Conservation (phyloP, 2,888 invertebrate genomes). For the Pelosia muscerda region DNA sequence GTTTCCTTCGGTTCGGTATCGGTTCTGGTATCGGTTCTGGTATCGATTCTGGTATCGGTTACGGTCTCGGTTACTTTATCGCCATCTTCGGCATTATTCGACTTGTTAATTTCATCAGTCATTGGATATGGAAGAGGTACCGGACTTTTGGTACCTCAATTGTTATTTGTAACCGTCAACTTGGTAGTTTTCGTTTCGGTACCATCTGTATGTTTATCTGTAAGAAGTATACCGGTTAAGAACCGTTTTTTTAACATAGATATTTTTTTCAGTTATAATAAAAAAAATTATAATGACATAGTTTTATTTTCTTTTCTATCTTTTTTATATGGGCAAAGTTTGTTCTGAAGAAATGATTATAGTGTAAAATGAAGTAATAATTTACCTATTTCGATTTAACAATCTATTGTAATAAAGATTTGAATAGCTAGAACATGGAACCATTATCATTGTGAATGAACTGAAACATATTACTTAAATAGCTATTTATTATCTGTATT, state of each 20-base stretch:
- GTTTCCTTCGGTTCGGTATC: conserved; percentile 78
- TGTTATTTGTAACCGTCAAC: conserved; percentile 62
- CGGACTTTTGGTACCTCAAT: conserved; percentile 70
- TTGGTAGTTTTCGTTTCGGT: conserved; percentile 69
- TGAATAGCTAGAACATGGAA: background rate
- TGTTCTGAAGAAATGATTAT: background rate
- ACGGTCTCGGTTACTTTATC: conserved; percentile 67
- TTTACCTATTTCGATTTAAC: background rate
- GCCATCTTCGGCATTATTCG: conserved; percentile 77
- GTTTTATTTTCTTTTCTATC: background rate
- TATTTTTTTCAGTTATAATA: no score
- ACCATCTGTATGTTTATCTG: conserved; percentile 81
- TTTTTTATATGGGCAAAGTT: background rate
- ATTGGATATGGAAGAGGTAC: conserved; percentile 79
- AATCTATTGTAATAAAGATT: background rate
- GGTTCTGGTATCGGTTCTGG: conserved; percentile 55
- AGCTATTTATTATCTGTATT: background rate
- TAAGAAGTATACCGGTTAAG: conserved; percentile 58
- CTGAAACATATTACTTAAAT: background rate
- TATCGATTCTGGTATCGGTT: conserved; percentile 42
- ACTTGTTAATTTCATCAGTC: conserved; percentile 80
- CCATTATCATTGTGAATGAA: background rate
- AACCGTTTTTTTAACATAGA: conserved; percentile 14
- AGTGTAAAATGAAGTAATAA: background rate
- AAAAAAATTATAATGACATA: background rate